phyloP scores from a whole-genome alignment of 2,888 invertebrate genomes.

The Aspidiotus rigidus region DNA sequence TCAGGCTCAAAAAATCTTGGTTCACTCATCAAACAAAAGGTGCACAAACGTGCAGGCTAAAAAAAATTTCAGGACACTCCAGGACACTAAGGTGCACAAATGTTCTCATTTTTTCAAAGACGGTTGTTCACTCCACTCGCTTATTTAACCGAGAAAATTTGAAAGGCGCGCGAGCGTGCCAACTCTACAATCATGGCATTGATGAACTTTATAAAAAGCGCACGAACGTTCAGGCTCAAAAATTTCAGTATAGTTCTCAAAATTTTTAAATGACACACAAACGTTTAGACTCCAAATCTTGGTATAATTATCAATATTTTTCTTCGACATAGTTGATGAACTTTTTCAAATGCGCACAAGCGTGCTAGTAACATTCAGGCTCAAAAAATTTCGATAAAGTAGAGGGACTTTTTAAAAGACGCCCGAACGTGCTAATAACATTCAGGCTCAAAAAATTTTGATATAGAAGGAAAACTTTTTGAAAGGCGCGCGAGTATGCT shows the following conservation, averaged over 20 bases:
- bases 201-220: background rate
- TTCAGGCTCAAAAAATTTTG: background rate
- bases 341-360: background rate
- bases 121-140: too few relatives aligned
- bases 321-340: background rate
- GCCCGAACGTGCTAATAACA: background rate
- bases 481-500: background rate
- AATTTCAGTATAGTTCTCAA: background rate
- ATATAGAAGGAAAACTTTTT: background rate
- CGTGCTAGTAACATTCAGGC: background rate
- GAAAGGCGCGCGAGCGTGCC: background rate
- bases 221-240: background rate
- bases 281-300: background rate
- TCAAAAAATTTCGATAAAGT: background rate
- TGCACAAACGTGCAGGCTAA: too few relatives aligned
- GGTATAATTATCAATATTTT: background rate
- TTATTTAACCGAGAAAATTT: too few relatives aligned
- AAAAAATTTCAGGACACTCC: too few relatives aligned
- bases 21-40: too few relatives aligned
- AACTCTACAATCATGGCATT: background rate
- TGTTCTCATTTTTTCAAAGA: too few relatives aligned
- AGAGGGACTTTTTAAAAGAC: background rate
- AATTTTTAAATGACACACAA: background rate
- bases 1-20: too few relatives aligned
- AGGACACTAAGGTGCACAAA: too few relatives aligned